Conservation (phyloP, 2,797 vertebrate species). For the Sebastes hubbsi region DNA sequence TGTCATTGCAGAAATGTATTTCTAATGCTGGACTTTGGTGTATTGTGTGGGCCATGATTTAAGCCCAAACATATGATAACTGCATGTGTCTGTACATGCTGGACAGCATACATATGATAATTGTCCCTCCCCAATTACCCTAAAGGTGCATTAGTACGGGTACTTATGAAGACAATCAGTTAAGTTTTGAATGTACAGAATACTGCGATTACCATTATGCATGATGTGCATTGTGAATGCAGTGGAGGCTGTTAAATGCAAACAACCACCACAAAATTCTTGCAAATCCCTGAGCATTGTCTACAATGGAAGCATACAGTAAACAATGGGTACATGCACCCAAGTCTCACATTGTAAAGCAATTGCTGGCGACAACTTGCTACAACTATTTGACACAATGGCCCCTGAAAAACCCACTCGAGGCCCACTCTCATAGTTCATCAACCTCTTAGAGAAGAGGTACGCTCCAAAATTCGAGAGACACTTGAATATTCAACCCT, state of each 20-base stretch:
- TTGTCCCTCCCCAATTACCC: background rate
- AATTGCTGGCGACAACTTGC: no score
- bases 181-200: background rate
- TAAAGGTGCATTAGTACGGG: background rate
- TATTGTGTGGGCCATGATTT: background rate
- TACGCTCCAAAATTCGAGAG: slow-evolving; percentile 4
- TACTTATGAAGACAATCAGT: background rate
- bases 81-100: background rate
- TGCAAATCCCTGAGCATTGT: background rate
- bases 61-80: background rate
- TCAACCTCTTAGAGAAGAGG: background rate
- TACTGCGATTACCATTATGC: background rate
- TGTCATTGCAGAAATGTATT: background rate
- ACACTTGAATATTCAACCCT: slow-evolving; percentile 6
- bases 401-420: background rate
- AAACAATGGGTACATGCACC: background rate
- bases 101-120: background rate
- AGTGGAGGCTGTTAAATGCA: background rate
- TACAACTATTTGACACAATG: background rate
- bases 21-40: no score
- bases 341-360: background rate
- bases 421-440: background rate
- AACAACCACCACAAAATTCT: background rate
- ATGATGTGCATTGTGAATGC: background rate
- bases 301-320: background rate